Evolutionary conservation across 2,797 vertebrate genomes (phyloP), one percentile per base, ranked within the genome.

Genomic region (Pseudopleuronectes americanus): DNA sequence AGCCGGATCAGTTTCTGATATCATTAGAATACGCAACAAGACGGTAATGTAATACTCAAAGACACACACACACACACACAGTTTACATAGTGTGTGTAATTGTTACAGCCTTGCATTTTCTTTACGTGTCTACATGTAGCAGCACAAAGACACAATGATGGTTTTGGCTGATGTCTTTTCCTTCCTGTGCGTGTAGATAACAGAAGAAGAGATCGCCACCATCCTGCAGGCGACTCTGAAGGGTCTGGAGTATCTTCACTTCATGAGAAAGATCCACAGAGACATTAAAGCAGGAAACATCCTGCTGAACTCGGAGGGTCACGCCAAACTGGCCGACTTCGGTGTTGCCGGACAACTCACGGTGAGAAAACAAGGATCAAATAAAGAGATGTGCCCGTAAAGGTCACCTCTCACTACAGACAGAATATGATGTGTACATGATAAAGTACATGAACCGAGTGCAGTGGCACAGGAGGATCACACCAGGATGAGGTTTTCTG

Each of bases 201-300:
- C 93, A 28, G 97, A 98, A 85, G 97, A 99, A 56, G 96, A 98
- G 94, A 97, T 97, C 9, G 92, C 96, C 69, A 93, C 96, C 57
- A 96, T 99, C 87, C 68, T 97, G 52, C 96, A 97, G 1, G 96
- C 96, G 0, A 99, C 97, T 0, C 91, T 99, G 80, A 98, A 97
- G 63, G 97, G 97, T 64, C 84, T 98, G 0, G 97, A 99, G 86
- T 98, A 99, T 84, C 94, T 99, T 76, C 97, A 98, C 94, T 99
- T 99, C 85, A 98, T 98, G 97, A 97, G 97, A 83, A 99, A 98
- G 90, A 99, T 98, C 93, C 97, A 99, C 91, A 90, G 97, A 78
- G 97, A 98, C 89, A 99, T 99, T 87, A 99, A 98, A 79, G 97
- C 97, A 8, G 97, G 97, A 51, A 99, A 99, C 90, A 99, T 98